Conservation (phyloP, 2,797 vertebrate genomes). For the Xyrichtys novacula region DNA sequence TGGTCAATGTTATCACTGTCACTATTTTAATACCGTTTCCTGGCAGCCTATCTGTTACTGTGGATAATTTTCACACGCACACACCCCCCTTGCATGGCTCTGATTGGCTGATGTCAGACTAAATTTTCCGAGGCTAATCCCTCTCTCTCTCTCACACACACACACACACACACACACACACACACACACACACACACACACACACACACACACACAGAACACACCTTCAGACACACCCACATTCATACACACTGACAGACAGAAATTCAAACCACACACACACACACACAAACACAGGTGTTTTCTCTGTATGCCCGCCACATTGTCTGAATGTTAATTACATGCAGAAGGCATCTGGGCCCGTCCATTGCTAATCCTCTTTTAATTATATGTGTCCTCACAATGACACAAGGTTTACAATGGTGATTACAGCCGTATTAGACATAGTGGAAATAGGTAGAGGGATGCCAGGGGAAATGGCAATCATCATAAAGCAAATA, state of each 20-base stretch:
- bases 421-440: conserved; percentile 81
- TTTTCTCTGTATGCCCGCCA: conserved; percentile 74
- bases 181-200: conserved; percentile 19
- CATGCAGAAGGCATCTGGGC: conserved; percentile 83
- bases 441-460: conserved; percentile 73
- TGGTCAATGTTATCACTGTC: conserved; percentile 8
- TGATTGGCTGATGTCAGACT: conserved; percentile 71
- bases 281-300: conserved; percentile 79
- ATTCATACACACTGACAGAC: conserved; percentile 30
- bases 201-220: conserved; percentile 20
- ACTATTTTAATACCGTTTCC: conserved; percentile 46
- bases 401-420: conserved; percentile 82
- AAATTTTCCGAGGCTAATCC: conserved; percentile 69
- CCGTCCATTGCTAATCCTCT: conserved; percentile 84
- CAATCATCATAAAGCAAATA: conserved; percentile 71
- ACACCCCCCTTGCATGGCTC: conserved; percentile 38
- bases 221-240: no score
- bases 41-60: conserved; percentile 49
- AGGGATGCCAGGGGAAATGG: conserved; percentile 62
- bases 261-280: conserved; percentile 45
- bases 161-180: conserved; percentile 42
- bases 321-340: conserved; percentile 88
- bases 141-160: conserved; percentile 54
- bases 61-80: conserved; percentile 57
- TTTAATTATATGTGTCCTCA: conserved; percentile 86